Evolutionary conservation across 2,113 vertebrate species (phyloP).

Genomic region (Lepisosteus oculatus): DNA sequence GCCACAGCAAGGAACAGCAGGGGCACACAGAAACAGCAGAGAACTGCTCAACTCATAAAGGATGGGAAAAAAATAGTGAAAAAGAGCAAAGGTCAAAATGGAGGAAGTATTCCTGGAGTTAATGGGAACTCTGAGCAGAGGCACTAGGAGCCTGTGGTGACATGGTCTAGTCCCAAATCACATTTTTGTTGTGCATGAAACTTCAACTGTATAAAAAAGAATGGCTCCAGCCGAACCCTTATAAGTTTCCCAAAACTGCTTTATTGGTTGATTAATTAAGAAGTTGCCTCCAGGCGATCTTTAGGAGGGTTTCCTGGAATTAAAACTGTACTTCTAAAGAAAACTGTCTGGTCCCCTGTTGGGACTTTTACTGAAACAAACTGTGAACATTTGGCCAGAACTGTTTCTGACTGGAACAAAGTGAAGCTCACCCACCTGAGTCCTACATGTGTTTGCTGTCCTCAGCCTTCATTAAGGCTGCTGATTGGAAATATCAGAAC

Average conservation of each 20-base stretch:
- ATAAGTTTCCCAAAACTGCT: neutral
- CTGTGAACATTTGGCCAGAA: neutral
- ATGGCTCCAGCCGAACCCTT: neutral
- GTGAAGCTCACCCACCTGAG: neutral
- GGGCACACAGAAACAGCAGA: too few species aligned
- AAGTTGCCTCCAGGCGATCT: neutral
- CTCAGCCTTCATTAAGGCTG: neutral
- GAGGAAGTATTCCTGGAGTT: too few species aligned
- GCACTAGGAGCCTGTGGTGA: too few species aligned
- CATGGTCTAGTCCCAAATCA: too few species aligned
- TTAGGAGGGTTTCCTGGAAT: neutral
- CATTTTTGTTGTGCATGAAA: too few species aligned
- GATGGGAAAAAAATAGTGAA: too few species aligned
- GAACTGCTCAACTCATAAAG: too few species aligned
- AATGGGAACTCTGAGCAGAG: too few species aligned
- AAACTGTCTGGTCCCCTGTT: constrained; percentile 3
- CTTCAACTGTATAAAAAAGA: neutral
- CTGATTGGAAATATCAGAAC: neutral
- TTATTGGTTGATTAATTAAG: constrained; percentile 6
- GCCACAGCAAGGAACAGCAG: too few species aligned
- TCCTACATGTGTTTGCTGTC: too few species aligned
- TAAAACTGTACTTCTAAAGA: neutral
- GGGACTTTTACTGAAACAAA: constrained; percentile 11
- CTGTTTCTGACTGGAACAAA: neutral
- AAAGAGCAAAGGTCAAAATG: too few species aligned